Evolutionary conservation across 2,888 invertebrate species (phyloP).

Genomic region (Ligdia adustata): DNA sequence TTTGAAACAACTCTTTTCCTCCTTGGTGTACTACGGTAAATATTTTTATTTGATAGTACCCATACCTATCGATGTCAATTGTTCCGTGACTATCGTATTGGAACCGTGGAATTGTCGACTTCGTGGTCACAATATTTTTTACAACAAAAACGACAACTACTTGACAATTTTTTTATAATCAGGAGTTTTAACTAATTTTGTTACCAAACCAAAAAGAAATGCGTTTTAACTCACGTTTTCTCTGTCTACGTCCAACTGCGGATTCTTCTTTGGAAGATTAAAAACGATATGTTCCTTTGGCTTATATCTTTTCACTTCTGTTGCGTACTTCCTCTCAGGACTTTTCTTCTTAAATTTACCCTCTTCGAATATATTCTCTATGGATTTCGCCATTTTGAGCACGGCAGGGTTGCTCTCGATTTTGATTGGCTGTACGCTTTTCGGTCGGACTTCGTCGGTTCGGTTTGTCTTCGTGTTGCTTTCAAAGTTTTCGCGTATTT

Average conservation of each 20-base stretch:
- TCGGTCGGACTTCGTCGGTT: not conserved
- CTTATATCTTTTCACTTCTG: conserved; percentile 53
- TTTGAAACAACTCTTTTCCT: no score
- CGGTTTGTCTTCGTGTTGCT: conserved; percentile 35
- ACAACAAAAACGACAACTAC: no score
- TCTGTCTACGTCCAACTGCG: conserved; percentile 67
- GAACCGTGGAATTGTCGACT: no score
- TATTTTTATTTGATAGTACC: no score
- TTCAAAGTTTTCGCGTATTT: conserved; percentile 64
- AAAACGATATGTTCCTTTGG: conserved; percentile 35
- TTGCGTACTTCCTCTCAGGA: conserved; percentile 51
- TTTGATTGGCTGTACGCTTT: not conserved
- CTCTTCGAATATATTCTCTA: conserved; percentile 40
- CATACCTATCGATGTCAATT: no score
- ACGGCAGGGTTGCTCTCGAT: not conserved
- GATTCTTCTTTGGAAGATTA: conserved; percentile 55
- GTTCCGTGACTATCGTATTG: no score
- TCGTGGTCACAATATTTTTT: no score
- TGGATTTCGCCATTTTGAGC: conserved; percentile 38
- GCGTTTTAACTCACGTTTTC: conserved; percentile 81
- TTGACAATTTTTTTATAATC: no score
- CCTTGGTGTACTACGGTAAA: no score
- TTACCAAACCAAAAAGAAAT: no score
- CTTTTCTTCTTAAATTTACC: conserved; percentile 50
- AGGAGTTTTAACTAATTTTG: no score